Base-by-base conservation (phyloP, 2,113 vertebrate species). In the Urocynchramus pylzowi region DNA sequence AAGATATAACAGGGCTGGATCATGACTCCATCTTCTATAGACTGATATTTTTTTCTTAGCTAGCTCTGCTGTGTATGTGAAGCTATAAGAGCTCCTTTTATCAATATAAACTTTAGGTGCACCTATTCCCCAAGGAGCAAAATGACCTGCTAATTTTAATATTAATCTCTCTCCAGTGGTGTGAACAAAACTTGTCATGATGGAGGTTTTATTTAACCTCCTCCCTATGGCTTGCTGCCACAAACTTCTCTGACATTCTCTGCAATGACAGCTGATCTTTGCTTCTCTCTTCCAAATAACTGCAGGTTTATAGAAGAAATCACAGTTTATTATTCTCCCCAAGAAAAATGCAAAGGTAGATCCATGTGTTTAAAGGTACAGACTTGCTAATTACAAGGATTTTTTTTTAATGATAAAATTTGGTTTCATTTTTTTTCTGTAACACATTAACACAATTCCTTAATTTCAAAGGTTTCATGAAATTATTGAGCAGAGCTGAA, bases 181-280 rank as follows among this genome's bases (percentile, higher is more conserved):
- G 24, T 52, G 69, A 93, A 82, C 26, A 82, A 95, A 93, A 53
- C 7, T 33, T 69, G 85, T 44, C 31, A 45, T 35, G 77, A 31
- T 41, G 30, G 39, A 95, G 60, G 0, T 45, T 80, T 73, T 65
- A 85, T 93, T 95, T 84, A 89, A 89, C 50, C 44, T 87, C 30
- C 60, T 89, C 13, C 14, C 73, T 80, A 16, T 60, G 80, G 80
- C 86, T 87, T 75, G 17, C 45, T 95, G 94, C 77, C 89, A 95
- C 37, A 82, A 84, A 84, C 53, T 82, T 14, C 33, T 85, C 73
- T 75, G 87, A 87, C 4, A 4, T 92, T 95, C 57, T 81, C 60
- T 89, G 41, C 53, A 91, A 45, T 2, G 31, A 85, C 89, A 89
- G 93, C 74, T 84, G 84, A 95, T 94, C 80, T 79, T 74, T 41